Evolutionary conservation across 1,140 invertebrate species (phyloP), one percentile per base, ranked within the genome.

Genomic region (Papilio machaon): DNA sequence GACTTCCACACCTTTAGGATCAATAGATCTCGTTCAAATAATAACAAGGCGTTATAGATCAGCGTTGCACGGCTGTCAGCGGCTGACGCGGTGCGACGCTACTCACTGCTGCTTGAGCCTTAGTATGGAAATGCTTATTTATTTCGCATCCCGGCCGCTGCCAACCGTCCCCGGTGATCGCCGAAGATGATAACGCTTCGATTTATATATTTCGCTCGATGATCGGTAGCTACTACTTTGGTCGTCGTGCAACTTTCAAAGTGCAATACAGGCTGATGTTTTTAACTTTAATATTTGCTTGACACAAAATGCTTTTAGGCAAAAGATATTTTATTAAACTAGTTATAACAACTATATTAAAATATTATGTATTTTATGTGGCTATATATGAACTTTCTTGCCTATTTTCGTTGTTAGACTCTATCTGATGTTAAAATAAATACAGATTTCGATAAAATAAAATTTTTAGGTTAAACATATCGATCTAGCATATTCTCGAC

Each of bases 11-110:
- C 93, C 91, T 92, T 88, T 87, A 86, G 91, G 84, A 93, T 92
- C 92, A 91, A 94, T 94, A 94, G 93, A 93, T 94, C 90, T 93
- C 91, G 89, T 92, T 94, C 93, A 94, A 94, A 94, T 94, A 93
- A 94, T 94, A 93, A 94, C 93, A 94, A 92, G 91, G 89, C 91
- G 91, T 92, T 94, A 93, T 94, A 94, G 93, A 94, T 93, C 91
- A 94, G 89, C 87, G 86, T 82, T 73, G 85, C 82, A 82, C 74
- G 75, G 85, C 85, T 89, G 91, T 89, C 91, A 85, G 84, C 79
- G 54, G 83, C 80, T 90, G 90, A 90, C 87, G 90, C 83, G 85
- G 83, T 83, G 80, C 81, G 79, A 67, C 75, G 81, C 82, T 81
- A 82, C 86, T 73, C 76, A 77, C 83, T 85, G 58, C 74, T 87